Base-by-base conservation (phyloP, 1,140 invertebrate species). In the Doryteuthis pealeii region DNA sequence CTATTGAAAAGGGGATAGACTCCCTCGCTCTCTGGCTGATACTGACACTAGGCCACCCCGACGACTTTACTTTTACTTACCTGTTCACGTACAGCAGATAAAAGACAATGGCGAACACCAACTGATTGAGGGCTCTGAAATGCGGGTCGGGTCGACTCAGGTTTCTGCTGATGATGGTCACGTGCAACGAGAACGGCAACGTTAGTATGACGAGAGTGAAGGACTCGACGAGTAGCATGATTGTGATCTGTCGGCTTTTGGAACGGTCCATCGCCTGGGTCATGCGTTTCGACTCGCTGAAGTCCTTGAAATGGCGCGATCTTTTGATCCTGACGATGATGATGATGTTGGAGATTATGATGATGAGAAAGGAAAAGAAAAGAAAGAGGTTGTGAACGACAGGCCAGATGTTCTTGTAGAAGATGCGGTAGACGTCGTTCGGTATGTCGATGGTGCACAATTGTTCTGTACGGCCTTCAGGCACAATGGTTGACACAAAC, bases 81-180 rank as follows among this genome's bases (percentile, higher is more conserved):
- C 83, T 83, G 71, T 82, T 82, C 35, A 81, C 78, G 71, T 83
- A 84, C 5, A 82, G 66, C 67, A 82, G 76, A 45, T 83, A 84
- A 75, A 84, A 82, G 4, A 82, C 82, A 14, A 79, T 70, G 26
- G 78, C 80, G 73, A 84, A 84, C 2, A 76, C 54, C 6, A 84
- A 65, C 31, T 74, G 76, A 68, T 81, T 76, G 18, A 45, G 58
- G 35, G 73, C 62, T 22, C 67, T 74, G n/a, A 75, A 80, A 10
- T 72, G 35, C 2, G 76, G 54, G 31, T 80, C 73, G 62, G 28
- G 77, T 69, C 33, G 80, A 77, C 35, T 74, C 58, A 1, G 71
- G 35, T 28, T 70, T 75, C 40, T 49, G 71, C 78, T 66, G 31
- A 77, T 62, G 70, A 78, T 72, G 71, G 76, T 76, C 2, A 81